Percentiles rank a stretch among this genome's conserved stretches.
phyloP scores from a whole-genome alignment of 2,888 invertebrate species.

The Plagiodera versicolora region DNA sequence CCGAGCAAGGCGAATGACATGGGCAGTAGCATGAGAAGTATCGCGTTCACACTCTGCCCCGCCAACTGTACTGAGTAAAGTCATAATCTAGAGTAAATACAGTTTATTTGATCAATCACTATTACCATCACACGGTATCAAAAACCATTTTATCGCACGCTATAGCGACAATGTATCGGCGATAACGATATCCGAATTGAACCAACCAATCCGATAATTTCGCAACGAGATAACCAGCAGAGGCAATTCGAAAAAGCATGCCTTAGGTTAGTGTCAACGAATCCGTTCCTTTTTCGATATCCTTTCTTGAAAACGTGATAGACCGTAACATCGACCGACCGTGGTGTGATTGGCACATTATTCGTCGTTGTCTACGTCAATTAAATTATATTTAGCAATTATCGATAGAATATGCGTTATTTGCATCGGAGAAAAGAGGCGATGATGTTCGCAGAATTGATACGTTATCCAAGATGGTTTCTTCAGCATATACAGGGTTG shows the following conservation, averaged over 20 bases:
- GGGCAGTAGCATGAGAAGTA: too few species aligned
- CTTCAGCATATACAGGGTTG: too few species aligned
- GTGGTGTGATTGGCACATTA: too few species aligned
- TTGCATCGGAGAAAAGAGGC: not conserved
- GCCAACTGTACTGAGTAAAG: too few species aligned
- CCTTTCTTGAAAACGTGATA: constrained; percentile 5
- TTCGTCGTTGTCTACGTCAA: constrained; percentile 10
- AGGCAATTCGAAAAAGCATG: constrained; percentile 23
- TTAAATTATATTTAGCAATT: constrained; percentile 22
- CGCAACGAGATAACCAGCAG: constrained; percentile 3
- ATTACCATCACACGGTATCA: too few species aligned
- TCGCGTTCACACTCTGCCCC: too few species aligned
- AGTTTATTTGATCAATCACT: too few species aligned
- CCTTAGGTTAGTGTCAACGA: constrained; percentile 26
- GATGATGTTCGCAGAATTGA: not conserved
- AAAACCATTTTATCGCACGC: not conserved
- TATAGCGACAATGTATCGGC: not conserved
- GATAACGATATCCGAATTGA: too few species aligned
- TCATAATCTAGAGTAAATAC: too few species aligned
- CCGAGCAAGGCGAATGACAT: too few species aligned
- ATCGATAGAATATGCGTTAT: constrained; percentile 13
- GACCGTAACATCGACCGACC: constrained; percentile 15
- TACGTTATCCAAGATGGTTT: not conserved
- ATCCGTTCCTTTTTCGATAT: not conserved
- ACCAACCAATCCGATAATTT: too few species aligned